phyloP scores from a whole-genome alignment of 2,797 vertebrate genomes.

The Bradypodion pumilum region DNA sequence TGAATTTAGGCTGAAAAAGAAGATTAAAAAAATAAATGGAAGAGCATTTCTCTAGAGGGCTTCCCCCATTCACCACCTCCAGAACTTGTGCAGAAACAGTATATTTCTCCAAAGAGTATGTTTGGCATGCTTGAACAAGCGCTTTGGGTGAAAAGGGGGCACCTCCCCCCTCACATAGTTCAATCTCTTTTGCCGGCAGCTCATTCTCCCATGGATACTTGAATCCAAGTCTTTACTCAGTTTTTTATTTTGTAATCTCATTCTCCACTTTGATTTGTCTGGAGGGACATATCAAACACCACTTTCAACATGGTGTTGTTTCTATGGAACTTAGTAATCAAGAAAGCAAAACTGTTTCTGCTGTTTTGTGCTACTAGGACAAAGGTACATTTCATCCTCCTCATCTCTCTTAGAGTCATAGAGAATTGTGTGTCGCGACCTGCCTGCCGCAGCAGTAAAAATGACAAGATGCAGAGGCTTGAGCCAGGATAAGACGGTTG shows the following conservation, averaged over 20 bases:
- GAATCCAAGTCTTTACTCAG: background rate
- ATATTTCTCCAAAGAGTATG: background rate
- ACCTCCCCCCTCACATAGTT: too few species aligned
- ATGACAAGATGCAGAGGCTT: too few species aligned
- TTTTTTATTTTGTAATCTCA: background rate
- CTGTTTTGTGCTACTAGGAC: constrained; percentile 47
- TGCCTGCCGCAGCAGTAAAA: too few species aligned
- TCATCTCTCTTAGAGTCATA: background rate
- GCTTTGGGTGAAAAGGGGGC: too few species aligned
- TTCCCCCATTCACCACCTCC: background rate
- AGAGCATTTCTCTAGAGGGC: too few species aligned
- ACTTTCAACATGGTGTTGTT: constrained; percentile 29
- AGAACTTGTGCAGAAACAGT: background rate
- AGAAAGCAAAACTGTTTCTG: constrained; percentile 50
- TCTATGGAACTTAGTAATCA: constrained; percentile 36
- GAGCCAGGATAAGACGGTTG: too few species aligned
- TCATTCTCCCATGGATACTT: background rate
- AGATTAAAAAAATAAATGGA: background rate
- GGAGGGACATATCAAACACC: background rate
- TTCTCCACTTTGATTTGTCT: background rate
- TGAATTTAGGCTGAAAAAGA: background rate
- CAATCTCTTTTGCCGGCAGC: background rate
- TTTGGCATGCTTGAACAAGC: too few species aligned
- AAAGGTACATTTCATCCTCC: constrained; percentile 16
- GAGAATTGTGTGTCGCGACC: too few species aligned